A percentile compares a stretch with the other conserved stretches of the same genome.
phyloP scores from a whole-genome alignment of 2,113 vertebrate genomes.

The Brachyistius frenatus region DNA sequence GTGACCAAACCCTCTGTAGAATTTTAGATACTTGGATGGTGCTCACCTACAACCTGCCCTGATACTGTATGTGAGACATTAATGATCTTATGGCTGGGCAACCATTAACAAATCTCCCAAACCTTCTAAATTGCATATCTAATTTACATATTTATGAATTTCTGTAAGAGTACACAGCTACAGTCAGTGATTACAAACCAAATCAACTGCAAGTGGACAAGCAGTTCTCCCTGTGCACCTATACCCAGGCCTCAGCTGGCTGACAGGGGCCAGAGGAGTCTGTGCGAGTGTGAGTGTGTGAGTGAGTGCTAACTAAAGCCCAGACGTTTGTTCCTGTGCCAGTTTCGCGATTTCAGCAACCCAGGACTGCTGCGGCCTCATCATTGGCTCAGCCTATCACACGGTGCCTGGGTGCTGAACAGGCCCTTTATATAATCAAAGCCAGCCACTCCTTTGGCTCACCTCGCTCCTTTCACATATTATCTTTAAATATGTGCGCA shows the following conservation, averaged over 20 bases:
- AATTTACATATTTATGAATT: background rate
- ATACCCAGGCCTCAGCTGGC: slow-evolving; percentile 70
- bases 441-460: slow-evolving; percentile 73
- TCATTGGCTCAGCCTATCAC: slow-evolving; percentile 83
- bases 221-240: slow-evolving; percentile 51
- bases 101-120: too few species aligned
- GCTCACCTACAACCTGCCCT: slow-evolving; percentile 23
- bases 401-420: slow-evolving; percentile 83
- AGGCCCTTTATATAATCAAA: slow-evolving; percentile 85
- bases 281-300: slow-evolving; percentile 39
- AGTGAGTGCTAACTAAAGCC: slow-evolving; percentile 73
- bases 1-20: slow-evolving; percentile 50
- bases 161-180: background rate
- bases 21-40: slow-evolving; percentile 8
- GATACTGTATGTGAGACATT: slow-evolving; percentile 5
- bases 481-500: slow-evolving; percentile 19
- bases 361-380: slow-evolving; percentile 76
- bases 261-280: slow-evolving; percentile 55
- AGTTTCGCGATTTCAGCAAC: slow-evolving; percentile 85
- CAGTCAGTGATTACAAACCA: background rate
- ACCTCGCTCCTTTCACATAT: slow-evolving; percentile 47
- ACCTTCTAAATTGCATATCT: background rate
- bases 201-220: slow-evolving; percentile 44
- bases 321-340: slow-evolving; percentile 79
- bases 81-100: too few species aligned